Evolutionary conservation across 2,113 vertebrate species (phyloP).

Genomic region (Dunckerocampus dactyliophorus): DNA sequence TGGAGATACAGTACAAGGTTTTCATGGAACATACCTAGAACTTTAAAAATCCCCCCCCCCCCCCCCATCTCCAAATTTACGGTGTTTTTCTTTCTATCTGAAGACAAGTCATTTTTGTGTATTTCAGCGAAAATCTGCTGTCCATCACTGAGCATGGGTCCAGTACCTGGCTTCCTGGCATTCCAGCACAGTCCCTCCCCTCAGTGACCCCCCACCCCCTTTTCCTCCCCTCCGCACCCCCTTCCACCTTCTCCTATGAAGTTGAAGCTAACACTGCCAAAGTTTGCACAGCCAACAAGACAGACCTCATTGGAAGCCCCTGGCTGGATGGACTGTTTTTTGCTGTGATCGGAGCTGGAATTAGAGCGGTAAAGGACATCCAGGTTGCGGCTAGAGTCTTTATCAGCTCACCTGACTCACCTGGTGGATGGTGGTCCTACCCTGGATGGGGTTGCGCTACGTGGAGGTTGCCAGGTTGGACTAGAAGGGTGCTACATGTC

Average conservation of each 20-base stretch:
- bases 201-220: slow-evolving; percentile 17
- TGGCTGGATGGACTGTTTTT: not conserved
- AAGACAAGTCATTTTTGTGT: no score
- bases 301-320: not conserved
- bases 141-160: no score
- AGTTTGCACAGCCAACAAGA: slow-evolving; percentile 52
- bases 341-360: not conserved
- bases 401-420: no score
- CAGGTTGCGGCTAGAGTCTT: no score
- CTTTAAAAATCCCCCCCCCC: no score
- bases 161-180: slow-evolving; percentile 27
- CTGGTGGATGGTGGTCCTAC: slow-evolving; percentile 55
- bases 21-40: no score
- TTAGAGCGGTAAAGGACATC: not conserved
- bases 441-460: slow-evolving; percentile 63
- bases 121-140: no score
- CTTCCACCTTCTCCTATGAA: slow-evolving; percentile 72
- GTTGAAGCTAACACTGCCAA: slow-evolving; percentile 69
- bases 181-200: slow-evolving; percentile 45
- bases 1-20: no score
- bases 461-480: slow-evolving; percentile 63
- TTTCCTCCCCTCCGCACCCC: slow-evolving; percentile 20
- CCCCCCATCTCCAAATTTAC: no score
- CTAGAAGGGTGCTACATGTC: slow-evolving; percentile 65
- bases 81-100: no score